Evolutionary conservation across 1,140 invertebrate genomes (phyloP), one percentile per base, ranked within the genome.

Genomic region (Zaprionus kolodkinae): DNA sequence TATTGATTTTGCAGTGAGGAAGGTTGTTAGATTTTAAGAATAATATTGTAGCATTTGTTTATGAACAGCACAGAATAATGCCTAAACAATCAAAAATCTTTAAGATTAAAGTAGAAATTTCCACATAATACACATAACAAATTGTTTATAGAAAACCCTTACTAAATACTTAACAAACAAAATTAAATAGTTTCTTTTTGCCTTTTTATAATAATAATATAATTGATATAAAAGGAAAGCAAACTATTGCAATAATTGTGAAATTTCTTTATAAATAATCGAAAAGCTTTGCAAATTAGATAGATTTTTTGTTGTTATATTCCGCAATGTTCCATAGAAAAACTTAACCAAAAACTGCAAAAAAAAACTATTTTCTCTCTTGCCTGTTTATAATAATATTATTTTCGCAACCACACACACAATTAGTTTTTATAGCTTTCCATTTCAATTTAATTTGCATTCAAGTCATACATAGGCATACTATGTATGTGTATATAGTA

Each of bases 381-480:
- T n/a, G 15, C 40, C 40, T 15, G 2, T 3, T 25, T 50, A 50
- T 17, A 50, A 25, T 12, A 21, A 50, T 50, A 50, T 50, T 50
- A 50, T 50, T 50, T 50, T 25, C 12, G 10, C 11, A 17, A 25
- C 45, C 45, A 2, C 45, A 48, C 15, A 9, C 7, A 50, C 21
- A 50, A 21, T 50, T 50, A 50, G 45, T 50, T 50, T 50, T 50
- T 50, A 50, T 50, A 50, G 45, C 45, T 21, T 50, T 50, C 45
- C 45, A 50, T 50, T 50, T 25, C 45, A 12, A 50, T 50, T 50
- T 50, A 50, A 50, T 50, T 50, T 50, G 45, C 45, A 50, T 56
- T 9, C 52, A 40, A 56, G 38, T 15, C 25, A 33, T 3, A 55
- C 25, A 30, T 30, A 25, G 13, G 27, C 6, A 27, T 33, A 30